phyloP scores from a whole-genome alignment of 2,113 vertebrate genomes.

The Petrocephalus zakoni region DNA sequence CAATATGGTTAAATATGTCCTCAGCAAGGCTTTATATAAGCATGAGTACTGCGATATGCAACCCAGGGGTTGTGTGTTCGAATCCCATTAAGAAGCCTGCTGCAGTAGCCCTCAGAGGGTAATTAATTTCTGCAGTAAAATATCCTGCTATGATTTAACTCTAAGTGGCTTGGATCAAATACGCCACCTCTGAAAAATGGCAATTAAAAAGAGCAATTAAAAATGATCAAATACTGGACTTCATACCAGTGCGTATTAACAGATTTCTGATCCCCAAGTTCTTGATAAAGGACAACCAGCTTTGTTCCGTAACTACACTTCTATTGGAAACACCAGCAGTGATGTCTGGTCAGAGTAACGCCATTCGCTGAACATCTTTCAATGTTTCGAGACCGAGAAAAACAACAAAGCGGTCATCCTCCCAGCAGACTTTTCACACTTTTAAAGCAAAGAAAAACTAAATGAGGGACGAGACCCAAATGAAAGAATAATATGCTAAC shows the following conservation, averaged over 20 bases:
- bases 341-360: not conserved
- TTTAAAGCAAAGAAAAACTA: not conserved
- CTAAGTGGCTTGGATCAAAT: not conserved
- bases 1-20: not conserved
- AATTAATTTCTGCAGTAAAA: slow-evolving; percentile 2
- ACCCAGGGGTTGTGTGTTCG: not conserved
- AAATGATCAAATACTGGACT: not conserved
- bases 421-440: not conserved
- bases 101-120: not conserved
- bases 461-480: not conserved
- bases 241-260: not conserved
- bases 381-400: not conserved
- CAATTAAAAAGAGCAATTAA: not conserved
- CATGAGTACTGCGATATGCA: not conserved
- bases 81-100: not conserved
- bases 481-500: not conserved
- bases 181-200: not conserved
- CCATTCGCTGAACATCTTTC: not conserved
- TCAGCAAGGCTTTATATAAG: not conserved
- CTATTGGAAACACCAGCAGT: not conserved
- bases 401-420: not conserved
- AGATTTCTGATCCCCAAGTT: not conserved
- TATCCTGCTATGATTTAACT: not conserved
- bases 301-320: not conserved
- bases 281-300: not conserved